A percentile compares a stretch with the other conserved stretches of the same genome.
phyloP scores from a whole-genome alignment of 2,797 vertebrate species.

The Tokudaia tokunoshimensis region DNA sequence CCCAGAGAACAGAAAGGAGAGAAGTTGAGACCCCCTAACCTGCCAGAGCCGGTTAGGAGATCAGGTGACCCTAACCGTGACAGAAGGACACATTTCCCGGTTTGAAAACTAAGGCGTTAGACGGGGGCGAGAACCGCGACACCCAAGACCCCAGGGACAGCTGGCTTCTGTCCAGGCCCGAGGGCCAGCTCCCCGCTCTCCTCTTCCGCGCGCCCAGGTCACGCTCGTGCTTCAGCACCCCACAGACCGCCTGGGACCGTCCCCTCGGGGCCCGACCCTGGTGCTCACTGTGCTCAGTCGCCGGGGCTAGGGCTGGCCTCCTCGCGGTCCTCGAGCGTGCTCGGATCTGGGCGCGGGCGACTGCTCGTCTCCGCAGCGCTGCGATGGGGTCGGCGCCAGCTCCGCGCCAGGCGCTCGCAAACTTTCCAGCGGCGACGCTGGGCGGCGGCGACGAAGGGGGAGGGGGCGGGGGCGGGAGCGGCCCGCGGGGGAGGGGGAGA shows the following conservation, averaged over 20 bases:
- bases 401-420: neutral
- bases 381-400: neutral
- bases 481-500: neutral
- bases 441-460: neutral
- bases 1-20: neutral
- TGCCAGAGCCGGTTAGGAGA: neutral
- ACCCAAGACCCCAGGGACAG: neutral
- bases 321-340: neutral
- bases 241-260: neutral
- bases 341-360: neutral
- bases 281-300: constrained; percentile 56
- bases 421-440: constrained; percentile 27
- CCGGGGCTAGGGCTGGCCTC: neutral
- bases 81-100: neutral
- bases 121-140: neutral
- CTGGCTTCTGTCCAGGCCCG: neutral
- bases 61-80: neutral
- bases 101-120: neutral
- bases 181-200: neutral
- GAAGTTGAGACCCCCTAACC: neutral
- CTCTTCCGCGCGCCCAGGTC: neutral
- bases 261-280: neutral
- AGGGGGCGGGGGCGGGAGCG: neutral
- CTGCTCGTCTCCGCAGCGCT: neutral
- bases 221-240: neutral